Evolutionary conservation across 2,797 vertebrate genomes (phyloP).

Genomic region (Leptodactylus fallax): DNA sequence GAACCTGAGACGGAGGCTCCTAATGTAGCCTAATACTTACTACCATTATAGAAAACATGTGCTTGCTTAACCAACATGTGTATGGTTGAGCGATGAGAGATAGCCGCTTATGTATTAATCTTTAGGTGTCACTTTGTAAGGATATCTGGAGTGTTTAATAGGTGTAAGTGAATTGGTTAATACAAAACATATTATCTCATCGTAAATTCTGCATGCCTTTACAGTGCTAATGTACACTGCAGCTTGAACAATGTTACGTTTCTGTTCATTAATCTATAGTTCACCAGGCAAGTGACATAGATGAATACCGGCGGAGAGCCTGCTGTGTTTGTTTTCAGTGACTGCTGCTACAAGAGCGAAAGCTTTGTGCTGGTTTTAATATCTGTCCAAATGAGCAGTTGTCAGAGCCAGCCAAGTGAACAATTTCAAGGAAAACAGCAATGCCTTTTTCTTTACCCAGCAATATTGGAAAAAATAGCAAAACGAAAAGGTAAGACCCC

Average conservation of each 20-base stretch:
- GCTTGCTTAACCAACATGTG: too few species aligned
- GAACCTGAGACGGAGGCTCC: too few species aligned
- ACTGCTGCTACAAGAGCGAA: neutral
- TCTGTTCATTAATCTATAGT: conserved; percentile 38
- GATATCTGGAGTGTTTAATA: neutral
- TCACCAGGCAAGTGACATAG: conserved; percentile 18
- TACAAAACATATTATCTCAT: neutral
- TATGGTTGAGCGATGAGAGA: too few species aligned
- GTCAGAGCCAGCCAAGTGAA: conserved; percentile 3
- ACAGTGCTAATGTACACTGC: neutral
- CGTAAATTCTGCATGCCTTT: neutral
- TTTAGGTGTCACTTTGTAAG: neutral
- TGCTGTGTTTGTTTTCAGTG: conserved; percentile 10
- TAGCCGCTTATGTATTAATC: too few species aligned
- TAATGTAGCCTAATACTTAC: too few species aligned
- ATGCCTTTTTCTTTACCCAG: neutral
- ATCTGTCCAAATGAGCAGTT: conserved; percentile 9
- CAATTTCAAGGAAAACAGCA: conserved; percentile 15
- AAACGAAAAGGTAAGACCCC: neutral
- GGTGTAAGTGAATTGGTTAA: neutral
- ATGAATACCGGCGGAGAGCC: neutral
- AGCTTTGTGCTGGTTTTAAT: conserved; percentile 21
- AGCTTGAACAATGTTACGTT: neutral
- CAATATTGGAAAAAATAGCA: neutral
- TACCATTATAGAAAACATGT: too few species aligned